Percentiles rank a stretch among this genome's conserved stretches.
Conservation (phyloP, 2,113 vertebrate genomes). For the Stegastes partitus region DNA sequence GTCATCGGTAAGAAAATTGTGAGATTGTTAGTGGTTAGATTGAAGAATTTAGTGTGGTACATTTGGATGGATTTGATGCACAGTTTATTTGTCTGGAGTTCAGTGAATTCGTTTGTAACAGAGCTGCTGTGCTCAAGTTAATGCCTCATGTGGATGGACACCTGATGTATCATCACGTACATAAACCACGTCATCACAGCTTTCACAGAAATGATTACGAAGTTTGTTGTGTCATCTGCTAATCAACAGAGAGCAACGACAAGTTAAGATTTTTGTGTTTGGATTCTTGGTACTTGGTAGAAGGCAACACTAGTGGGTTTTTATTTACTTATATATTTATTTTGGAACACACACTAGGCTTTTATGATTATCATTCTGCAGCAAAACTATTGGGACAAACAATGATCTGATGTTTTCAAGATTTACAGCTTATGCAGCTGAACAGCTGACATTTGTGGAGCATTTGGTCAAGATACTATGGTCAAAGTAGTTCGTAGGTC, state of each 20-base stretch:
- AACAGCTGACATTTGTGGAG: neutral
- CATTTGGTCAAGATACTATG: constrained; percentile 8
- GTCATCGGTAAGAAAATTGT: neutral
- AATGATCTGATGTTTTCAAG: constrained; percentile 4
- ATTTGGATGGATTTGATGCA: constrained; percentile 26
- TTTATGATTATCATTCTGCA: neutral
- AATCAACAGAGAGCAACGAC: neutral
- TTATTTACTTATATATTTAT: neutral
- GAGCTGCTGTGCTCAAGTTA: neutral
- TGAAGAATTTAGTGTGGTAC: constrained; percentile 12
- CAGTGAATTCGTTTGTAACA: neutral
- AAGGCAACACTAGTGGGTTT: neutral
- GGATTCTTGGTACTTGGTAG: constrained; percentile 12
- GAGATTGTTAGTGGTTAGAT: constrained; percentile 32
- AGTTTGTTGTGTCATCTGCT: neutral
- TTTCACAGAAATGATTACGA: neutral
- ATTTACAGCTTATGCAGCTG: neutral
- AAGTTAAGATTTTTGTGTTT: constrained; percentile 6
- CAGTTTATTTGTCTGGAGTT: neutral
- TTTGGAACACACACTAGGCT: neutral
- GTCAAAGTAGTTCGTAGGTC: constrained; percentile 7
- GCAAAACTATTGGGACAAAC: neutral
- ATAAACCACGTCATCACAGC: neutral
- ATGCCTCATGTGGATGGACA: neutral
- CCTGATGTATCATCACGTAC: constrained; percentile 13